Conservation (phyloP, 1,140 invertebrate genomes). For the Arctopsyche grandis region DNA sequence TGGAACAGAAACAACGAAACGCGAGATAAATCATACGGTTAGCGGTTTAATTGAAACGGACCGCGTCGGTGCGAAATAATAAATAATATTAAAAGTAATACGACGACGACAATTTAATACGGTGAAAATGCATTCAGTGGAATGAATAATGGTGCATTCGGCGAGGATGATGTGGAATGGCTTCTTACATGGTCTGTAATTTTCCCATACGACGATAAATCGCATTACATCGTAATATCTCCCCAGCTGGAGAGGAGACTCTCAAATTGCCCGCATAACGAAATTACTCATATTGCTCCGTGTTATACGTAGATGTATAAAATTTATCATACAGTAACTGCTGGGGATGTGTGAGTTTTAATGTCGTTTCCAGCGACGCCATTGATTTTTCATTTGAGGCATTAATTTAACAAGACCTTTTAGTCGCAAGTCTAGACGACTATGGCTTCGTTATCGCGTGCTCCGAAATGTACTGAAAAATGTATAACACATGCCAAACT, state of each 20-base stretch:
- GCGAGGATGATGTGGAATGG: not conserved
- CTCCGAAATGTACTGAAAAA: too few species aligned
- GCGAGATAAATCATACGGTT: not conserved
- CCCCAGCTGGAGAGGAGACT: too few species aligned
- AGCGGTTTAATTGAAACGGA: not conserved
- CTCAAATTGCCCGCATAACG: too few species aligned
- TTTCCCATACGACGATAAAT: conserved; percentile 27
- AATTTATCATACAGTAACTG: too few species aligned
- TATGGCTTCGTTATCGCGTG: too few species aligned
- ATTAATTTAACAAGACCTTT: too few species aligned
- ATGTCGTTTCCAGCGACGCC: too few species aligned
- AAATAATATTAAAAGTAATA: not conserved
- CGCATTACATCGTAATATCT: conserved; percentile 27
- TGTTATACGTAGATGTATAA: too few species aligned
- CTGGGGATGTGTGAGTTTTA: too few species aligned
- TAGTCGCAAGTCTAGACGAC: too few species aligned
- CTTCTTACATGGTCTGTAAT: conserved; percentile 24
- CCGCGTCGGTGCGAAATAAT: not conserved
- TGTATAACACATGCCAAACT: not conserved
- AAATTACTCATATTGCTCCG: too few species aligned
- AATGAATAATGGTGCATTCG: conserved; percentile 17
- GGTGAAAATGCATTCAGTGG: not conserved
- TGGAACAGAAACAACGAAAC: not conserved
- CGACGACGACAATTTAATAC: not conserved
- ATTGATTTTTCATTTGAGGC: too few species aligned